phyloP scores from a whole-genome alignment of 2,888 invertebrate genomes.

The Xylocampa areola region DNA sequence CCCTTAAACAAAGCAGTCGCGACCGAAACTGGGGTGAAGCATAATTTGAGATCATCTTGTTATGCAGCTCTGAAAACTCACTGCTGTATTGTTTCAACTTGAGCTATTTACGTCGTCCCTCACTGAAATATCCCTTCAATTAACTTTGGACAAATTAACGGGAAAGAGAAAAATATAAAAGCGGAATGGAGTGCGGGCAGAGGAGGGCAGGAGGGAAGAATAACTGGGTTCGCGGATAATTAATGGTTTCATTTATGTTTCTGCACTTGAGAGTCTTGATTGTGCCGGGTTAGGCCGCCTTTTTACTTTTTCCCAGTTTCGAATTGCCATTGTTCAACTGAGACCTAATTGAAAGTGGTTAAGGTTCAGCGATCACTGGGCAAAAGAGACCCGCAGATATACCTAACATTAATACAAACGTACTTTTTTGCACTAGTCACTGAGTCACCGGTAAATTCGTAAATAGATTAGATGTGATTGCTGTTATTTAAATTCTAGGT shows the following conservation, averaged over 20 bases:
- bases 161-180: slow-evolving; percentile 81
- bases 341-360: slow-evolving; percentile 79
- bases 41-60: slow-evolving; percentile 72
- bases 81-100: slow-evolving; percentile 69
- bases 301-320: slow-evolving; percentile 80
- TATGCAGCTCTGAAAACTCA: slow-evolving; percentile 68
- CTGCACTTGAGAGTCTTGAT: slow-evolving; percentile 88
- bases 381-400: slow-evolving; percentile 11
- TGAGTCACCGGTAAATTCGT: background rate
- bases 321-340: slow-evolving; percentile 83
- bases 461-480: slow-evolving; percentile 1
- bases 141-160: slow-evolving; percentile 84
- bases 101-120: slow-evolving; percentile 74
- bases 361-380: slow-evolving; percentile 70
- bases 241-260: slow-evolving; percentile 90
- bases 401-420: slow-evolving; percentile 5
- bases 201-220: slow-evolving; percentile 76
- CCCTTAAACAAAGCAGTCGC: slow-evolving; percentile 53
- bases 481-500: slow-evolving; percentile 17
- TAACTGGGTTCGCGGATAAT: slow-evolving; percentile 87
- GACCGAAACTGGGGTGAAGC: slow-evolving; percentile 60
- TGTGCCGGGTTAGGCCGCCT: slow-evolving; percentile 82
- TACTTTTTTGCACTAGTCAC: slow-evolving; percentile 10
- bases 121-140: slow-evolving; percentile 80
- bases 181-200: slow-evolving; percentile 63